Evolutionary conservation across 2,888 invertebrate genomes (phyloP).

Genomic region (Periphyllus acericola): DNA sequence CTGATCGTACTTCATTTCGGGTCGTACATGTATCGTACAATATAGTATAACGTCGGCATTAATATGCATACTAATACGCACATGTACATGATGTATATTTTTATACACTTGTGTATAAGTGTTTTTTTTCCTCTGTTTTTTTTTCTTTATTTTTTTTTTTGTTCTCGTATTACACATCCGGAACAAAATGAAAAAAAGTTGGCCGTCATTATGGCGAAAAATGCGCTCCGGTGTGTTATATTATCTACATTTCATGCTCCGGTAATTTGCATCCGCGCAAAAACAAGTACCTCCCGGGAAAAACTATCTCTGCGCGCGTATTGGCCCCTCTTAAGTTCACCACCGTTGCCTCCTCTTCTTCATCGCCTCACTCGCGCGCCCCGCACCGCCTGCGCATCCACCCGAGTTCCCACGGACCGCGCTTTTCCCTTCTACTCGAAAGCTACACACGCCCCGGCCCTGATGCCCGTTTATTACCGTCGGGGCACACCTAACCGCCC

Average conservation of each 20-base stretch:
- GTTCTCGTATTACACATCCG: conserved; percentile 14
- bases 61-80: background rate
- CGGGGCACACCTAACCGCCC: background rate
- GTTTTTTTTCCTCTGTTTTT: background rate
- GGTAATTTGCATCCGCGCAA: conserved; percentile 55
- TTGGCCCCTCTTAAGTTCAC: conserved; percentile 23
- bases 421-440: too few relatives aligned
- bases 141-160: background rate
- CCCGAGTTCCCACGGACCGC: background rate
- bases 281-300: conserved; percentile 31
- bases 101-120: background rate
- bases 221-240: conserved; percentile 39
- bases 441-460: background rate
- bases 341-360: background rate
- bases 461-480: background rate
- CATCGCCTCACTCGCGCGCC: background rate
- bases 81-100: background rate
- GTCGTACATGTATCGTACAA: background rate
- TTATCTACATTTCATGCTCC: conserved; percentile 57
- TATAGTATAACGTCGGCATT: background rate
- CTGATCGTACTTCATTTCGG: conserved; percentile 1
- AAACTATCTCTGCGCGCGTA: conserved; percentile 44
- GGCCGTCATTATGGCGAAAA: conserved; percentile 31
- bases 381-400: background rate
- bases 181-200: conserved; percentile 30